phyloP scores from a whole-genome alignment of 1,140 invertebrate genomes.

The honey bee (Apis mellifera) region DNA sequence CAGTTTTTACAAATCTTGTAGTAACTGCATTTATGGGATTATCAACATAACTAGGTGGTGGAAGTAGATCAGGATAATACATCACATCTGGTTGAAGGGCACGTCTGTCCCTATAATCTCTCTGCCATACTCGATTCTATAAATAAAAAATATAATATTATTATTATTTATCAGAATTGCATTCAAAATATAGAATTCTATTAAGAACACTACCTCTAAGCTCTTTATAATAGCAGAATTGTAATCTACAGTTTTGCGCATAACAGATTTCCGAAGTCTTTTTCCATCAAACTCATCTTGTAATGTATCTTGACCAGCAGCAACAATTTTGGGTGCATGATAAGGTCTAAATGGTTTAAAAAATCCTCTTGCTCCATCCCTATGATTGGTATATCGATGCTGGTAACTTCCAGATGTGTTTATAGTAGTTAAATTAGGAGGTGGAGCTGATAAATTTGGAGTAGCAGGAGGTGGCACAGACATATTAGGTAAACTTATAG shows the following conservation, averaged over 20 bases:
- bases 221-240: slow-evolving; percentile 97
- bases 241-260: slow-evolving; percentile 99
- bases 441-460: slow-evolving; percentile 78
- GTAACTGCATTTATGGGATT: slow-evolving; percentile 99
- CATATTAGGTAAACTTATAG: slow-evolving; percentile 79
- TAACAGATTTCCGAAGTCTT: slow-evolving; percentile 96
- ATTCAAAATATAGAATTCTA: not conserved
- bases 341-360: slow-evolving; percentile 81
- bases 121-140: slow-evolving; percentile 95
- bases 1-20: slow-evolving; percentile 97
- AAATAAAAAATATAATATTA: slow-evolving; percentile 50
- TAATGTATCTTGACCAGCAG: slow-evolving; percentile 74
- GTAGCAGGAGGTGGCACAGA: slow-evolving; percentile 77
- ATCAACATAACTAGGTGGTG: slow-evolving; percentile 93
- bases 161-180: not conserved
- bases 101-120: slow-evolving; percentile 93
- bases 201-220: slow-evolving; percentile 86
- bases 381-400: slow-evolving; percentile 76
- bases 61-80: slow-evolving; percentile 93
- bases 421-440: slow-evolving; percentile 78
- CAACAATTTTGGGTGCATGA: slow-evolving; percentile 78
- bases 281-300: slow-evolving; percentile 97
- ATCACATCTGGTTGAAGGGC: slow-evolving; percentile 95
- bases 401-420: slow-evolving; percentile 76
- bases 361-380: slow-evolving; percentile 76